Base-by-base conservation (phyloP, 2,797 vertebrate genomes). In the Takifugu rubripes region DNA sequence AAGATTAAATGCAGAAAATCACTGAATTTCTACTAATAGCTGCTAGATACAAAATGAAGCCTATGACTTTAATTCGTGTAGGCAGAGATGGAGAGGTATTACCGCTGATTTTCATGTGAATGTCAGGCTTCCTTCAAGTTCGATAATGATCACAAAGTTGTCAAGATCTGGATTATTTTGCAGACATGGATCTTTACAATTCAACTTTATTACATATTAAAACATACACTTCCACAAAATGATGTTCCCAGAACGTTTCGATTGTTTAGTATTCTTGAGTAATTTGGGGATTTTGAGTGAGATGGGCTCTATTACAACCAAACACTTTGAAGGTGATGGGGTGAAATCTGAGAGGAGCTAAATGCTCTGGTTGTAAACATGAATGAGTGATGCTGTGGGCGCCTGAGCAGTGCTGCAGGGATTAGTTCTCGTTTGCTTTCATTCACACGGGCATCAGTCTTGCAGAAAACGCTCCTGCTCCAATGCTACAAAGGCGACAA, bases 381-480 rank as follows among this genome's bases (percentile, higher is more conserved):
- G 64, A 72, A 54, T 74, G 74, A 78, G 70, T 66, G 61, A 72
- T 64, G 58, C 61, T 69, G 46, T 48, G 47, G 50, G 54, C 53
- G 44, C 64, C 29, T 5, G 52, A 59, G 55, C 3, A 8, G 56
- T 0, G 66, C 75, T 59, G 63, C 2, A 9, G 60, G 59, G 70
- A 54, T 70, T 49, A n/a, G 43, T 49, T 25, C 24, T 44, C 25
- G 58, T 61, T 76, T 65, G 58, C 36, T 14, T 40, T 40, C 10
- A 68, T 61, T 75, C 56, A 68, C 53, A 48, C 6, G 1, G 49
- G 69, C 33, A 54, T 25, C 63, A 42, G 64, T 65, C 56, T 62
- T 54, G 59, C 57, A 59, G 54, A 61, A 61, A 59, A 54, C n/a
- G 26, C 29, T 64, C 15, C 49, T 16, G 43, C 51, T 46, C 36